phyloP scores from a whole-genome alignment of 1,140 invertebrate genomes.

The Hirudo medicinalis region DNA sequence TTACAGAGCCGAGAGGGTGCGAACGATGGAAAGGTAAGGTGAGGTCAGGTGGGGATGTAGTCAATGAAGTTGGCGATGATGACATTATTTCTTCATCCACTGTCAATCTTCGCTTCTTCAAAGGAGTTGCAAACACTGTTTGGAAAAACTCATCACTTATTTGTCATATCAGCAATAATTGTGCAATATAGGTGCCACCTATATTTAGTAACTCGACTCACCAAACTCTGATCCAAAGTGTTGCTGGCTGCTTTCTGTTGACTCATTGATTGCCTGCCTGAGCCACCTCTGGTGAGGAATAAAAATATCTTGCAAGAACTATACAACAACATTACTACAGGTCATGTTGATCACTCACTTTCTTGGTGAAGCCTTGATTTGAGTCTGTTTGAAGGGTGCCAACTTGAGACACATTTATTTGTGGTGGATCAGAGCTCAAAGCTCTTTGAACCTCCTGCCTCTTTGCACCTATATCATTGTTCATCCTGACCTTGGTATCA shows the following conservation, averaged over 20 bases:
- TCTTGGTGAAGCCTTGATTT: constrained; percentile 1
- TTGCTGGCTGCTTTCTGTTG: neutral
- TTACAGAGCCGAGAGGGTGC: neutral
- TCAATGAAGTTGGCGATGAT: neutral
- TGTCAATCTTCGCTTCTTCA: constrained; percentile 16
- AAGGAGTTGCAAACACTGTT: neutral
- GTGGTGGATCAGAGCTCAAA: neutral
- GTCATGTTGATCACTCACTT: neutral
- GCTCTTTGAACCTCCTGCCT: neutral
- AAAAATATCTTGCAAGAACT: too few relatives aligned
- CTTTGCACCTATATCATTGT: neutral
- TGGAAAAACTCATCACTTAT: neutral
- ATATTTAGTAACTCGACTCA: neutral
- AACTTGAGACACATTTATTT: neutral
- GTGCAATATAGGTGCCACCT: too few relatives aligned
- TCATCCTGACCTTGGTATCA: neutral
- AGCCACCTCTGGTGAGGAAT: constrained; percentile 10
- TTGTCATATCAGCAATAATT: neutral
- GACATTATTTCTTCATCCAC: neutral
- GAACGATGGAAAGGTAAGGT: neutral
- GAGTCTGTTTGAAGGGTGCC: neutral
- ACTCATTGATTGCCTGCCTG: constrained; percentile 16
- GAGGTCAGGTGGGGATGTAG: neutral
- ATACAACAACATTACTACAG: too few relatives aligned
- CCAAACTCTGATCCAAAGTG: neutral